Conservation (phyloP, 2,797 vertebrate species). For the Cynodonichthys magdalenae region DNA sequence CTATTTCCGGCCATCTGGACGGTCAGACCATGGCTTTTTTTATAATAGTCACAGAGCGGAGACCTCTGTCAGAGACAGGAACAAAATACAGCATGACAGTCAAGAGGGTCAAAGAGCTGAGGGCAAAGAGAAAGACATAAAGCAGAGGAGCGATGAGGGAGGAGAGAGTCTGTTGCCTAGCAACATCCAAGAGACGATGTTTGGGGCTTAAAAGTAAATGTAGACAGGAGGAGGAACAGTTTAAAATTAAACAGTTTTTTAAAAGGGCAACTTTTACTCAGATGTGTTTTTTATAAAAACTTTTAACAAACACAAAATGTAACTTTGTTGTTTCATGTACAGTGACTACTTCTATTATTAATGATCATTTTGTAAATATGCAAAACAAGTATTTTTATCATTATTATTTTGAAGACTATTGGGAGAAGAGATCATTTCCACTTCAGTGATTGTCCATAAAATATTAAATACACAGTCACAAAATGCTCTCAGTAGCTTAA, state of each 20-base stretch:
- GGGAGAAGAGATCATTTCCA: not conserved
- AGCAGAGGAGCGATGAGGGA: conserved; percentile 27
- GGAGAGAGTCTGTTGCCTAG: conserved; percentile 73
- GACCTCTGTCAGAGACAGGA: conserved; percentile 30
- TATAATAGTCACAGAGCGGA: conserved; percentile 22
- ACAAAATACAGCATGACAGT: conserved; percentile 8
- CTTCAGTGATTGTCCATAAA: too few species aligned
- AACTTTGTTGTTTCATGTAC: not conserved
- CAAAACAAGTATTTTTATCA: too few species aligned
- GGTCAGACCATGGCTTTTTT: not conserved
- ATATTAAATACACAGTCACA: too few species aligned
- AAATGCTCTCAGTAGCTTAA: not conserved
- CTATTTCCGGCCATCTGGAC: not conserved
- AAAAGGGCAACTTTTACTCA: not conserved
- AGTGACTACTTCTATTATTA: too few species aligned
- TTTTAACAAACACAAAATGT: too few species aligned
- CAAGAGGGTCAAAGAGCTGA: conserved; percentile 48
- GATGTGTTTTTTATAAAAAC: too few species aligned
- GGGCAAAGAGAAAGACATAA: conserved; percentile 32
- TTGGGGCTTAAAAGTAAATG: conserved; percentile 30
- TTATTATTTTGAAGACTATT: not conserved
- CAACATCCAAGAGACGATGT: conserved; percentile 59
- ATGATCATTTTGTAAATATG: too few species aligned
- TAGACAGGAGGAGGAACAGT: conserved; percentile 29
- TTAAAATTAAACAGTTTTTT: not conserved